A percentile compares a stretch with the other conserved stretches of the same genome.
Conservation (phyloP, 1,140 invertebrate genomes). For the Drosophila micromelanica region DNA sequence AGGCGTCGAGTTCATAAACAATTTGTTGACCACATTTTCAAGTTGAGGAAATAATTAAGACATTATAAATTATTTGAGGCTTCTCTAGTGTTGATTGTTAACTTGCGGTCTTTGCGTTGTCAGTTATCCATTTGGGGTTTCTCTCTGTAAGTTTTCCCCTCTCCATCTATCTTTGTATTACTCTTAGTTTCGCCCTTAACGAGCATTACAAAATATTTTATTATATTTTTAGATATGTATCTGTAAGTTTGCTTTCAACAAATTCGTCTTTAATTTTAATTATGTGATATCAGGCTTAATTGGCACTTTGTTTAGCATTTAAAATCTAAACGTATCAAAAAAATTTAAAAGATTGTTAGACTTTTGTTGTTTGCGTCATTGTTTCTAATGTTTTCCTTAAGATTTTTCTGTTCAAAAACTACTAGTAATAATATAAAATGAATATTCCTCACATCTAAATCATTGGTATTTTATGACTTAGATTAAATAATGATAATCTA, state of each 20-base stretch:
- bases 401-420: too few species aligned
- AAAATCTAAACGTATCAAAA: not conserved
- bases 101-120: slow-evolving; percentile 9
- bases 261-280: slow-evolving; percentile 60
- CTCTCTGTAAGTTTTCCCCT: not conserved
- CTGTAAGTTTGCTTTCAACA: slow-evolving; percentile 63
- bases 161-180: not conserved
- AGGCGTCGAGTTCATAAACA: slow-evolving; percentile 67
- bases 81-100: slow-evolving; percentile 63
- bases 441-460: too few species aligned
- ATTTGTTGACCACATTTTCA: slow-evolving; percentile 61
- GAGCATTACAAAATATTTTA: slow-evolving; percentile 77
- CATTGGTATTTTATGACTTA: too few species aligned
- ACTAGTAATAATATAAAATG: too few species aligned
- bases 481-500: too few species aligned
- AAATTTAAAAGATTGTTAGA: too few species aligned
- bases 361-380: too few species aligned
- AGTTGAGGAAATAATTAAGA: slow-evolving; percentile 75
- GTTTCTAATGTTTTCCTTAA: too few species aligned
- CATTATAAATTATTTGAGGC: slow-evolving; percentile 78
- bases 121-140: not conserved
- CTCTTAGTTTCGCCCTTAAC: slow-evolving; percentile 43
- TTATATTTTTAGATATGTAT: slow-evolving; percentile 63
- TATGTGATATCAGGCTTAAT: slow-evolving; percentile 44
- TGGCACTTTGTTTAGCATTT: slow-evolving; percentile 31